Conservation (phyloP, 2,888 invertebrate genomes). For the Pristionchus arcanus region DNA sequence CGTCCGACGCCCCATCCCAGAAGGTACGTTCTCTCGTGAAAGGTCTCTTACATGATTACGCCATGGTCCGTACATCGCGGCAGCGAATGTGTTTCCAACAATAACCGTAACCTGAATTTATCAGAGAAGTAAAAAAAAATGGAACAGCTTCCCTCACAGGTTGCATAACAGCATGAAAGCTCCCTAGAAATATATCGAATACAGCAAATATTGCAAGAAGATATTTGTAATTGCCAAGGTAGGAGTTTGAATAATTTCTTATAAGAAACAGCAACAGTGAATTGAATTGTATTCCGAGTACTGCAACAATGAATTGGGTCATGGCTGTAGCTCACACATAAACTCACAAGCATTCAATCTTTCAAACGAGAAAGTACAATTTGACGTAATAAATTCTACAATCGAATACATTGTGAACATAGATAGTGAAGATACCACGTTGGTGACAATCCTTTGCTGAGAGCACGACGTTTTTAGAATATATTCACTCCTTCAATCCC, state of each 20-base stretch:
- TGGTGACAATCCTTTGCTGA: too few species aligned
- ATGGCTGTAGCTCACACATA: not conserved
- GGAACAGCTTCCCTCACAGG: not conserved
- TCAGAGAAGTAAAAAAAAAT: not conserved
- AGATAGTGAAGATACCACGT: too few species aligned
- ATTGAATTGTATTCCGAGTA: not conserved
- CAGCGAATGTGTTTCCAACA: not conserved
- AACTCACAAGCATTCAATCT: not conserved
- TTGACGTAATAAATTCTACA: not conserved
- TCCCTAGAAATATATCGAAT: not conserved
- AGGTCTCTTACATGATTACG: not conserved
- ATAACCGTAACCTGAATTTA: not conserved
- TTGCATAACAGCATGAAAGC: not conserved
- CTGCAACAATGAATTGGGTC: not conserved
- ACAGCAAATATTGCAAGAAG: not conserved
- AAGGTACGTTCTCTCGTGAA: too few species aligned
- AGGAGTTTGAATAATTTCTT: not conserved
- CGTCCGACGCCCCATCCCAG: too few species aligned
- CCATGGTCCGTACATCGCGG: not conserved
- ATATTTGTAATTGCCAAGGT: not conserved
- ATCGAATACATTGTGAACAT: too few species aligned
- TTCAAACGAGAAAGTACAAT: not conserved
- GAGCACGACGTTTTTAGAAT: too few species aligned
- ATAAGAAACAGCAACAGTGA: not conserved
- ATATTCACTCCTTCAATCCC: too few species aligned